Conservation (phyloP, 2,888 invertebrate species). For the Villa cingulata region DNA sequence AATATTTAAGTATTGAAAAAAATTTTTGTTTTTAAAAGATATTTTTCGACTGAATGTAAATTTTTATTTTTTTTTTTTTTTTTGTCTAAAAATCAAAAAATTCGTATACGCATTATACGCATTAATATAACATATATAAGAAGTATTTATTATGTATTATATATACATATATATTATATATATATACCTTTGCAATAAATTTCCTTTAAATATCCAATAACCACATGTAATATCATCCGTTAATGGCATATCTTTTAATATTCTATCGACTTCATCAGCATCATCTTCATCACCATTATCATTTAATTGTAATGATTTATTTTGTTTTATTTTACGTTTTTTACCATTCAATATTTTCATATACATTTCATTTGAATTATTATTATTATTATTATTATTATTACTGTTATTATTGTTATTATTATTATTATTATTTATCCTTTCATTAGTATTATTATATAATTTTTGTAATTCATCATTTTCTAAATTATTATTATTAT, state of each 20-base stretch:
- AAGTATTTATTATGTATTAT: too few relatives aligned
- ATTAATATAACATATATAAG: too few relatives aligned
- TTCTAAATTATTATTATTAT: slow-evolving; percentile 6
- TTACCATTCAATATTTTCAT: not conserved
- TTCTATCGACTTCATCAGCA: slow-evolving; percentile 35
- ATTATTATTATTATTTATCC: not conserved
- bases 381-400: slow-evolving; percentile 8
- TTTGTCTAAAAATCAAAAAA: too few relatives aligned
- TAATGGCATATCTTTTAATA: slow-evolving; percentile 39
- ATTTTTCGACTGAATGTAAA: too few relatives aligned
- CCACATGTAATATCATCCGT: slow-evolving; percentile 52
- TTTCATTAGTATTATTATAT: slow-evolving; percentile 13
- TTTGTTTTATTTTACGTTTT: not conserved
- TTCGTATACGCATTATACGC: too few relatives aligned
- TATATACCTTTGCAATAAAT: slow-evolving; percentile 45
- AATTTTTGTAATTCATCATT: slow-evolving; percentile 10
- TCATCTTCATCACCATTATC: slow-evolving; percentile 6
- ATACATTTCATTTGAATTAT: too few relatives aligned
- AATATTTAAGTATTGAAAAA: too few relatives aligned
- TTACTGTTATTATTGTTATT: slow-evolving; percentile 6
- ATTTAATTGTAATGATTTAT: too few relatives aligned
- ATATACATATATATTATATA: slow-evolving; percentile 22
- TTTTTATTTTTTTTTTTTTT: too few relatives aligned
- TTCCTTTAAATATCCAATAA: slow-evolving; percentile 45
- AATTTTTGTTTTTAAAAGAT: too few relatives aligned